Evolutionary conservation across 2,888 invertebrate genomes (phyloP), one percentile per base, ranked within the genome.

Genomic region (Hirtodrosophila confusa): DNA sequence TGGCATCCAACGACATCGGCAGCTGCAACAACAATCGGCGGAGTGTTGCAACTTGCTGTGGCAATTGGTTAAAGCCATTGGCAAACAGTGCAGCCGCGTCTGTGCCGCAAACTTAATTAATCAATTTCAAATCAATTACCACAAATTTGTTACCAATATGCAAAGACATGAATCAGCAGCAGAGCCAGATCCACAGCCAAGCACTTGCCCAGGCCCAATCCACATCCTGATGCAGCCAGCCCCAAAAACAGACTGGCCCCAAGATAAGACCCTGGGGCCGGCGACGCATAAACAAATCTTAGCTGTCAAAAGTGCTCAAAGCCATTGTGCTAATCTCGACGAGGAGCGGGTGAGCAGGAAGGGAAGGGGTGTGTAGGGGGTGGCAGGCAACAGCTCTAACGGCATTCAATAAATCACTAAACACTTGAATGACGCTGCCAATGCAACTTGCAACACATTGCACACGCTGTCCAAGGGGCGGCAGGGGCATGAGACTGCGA

Each of bases 371-470:
- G 4, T 9, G 31, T n/a, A 5, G 11, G 0, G 11, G 50, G 11
- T 7, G 37, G 36, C 41, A 17, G 11, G 56, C 70, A 69, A 58
- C 58, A 72, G 66, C 87, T 84, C 79, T 74, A 88, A 90, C 86
- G 83, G 78, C 88, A 84, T 89, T 89, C 88, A 90, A 89, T 89
- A 89, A 89, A 89, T 89, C 90, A 90, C 86, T 84, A 78, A 86
- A 88, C 86, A 86, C 80, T 78, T 88, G 80, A 84, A 84, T 78
- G 86, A 75, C 77, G 77, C 84, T 84, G 84, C 88, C 86, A 88
- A 87, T 76, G 75, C 87, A 73, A 77, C 82, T 75, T 79, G 88
- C 84, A 87, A 84, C 85, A 86, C 83, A 88, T 88, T 87, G 80
- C 80, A 79, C 68, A 61, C 60, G 39, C 36, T 36, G 31, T 43